Evolutionary conservation across 2,113 vertebrate genomes (phyloP), one percentile per base, ranked within the genome.

Genomic region (Esox niger): DNA sequence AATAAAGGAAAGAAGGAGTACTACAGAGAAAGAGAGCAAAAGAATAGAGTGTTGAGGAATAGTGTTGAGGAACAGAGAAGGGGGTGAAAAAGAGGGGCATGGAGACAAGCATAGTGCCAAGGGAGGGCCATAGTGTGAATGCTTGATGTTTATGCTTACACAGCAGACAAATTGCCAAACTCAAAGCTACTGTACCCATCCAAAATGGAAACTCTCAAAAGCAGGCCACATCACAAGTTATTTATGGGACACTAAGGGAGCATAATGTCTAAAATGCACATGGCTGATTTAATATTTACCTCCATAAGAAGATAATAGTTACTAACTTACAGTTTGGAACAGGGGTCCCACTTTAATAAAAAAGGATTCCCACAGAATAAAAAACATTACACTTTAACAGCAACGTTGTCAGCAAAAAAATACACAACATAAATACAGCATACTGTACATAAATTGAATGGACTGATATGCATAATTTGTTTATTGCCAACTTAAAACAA

Each of bases 121-220:
- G 32, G 43, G 7, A 68, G 29, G 66, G 43, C 33, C 17, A 29
- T 23, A 46, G 32, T 56, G 60, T 70, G 63, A 70, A 82, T 73
- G 54, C 27, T 71, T 76, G 56, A 52, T 47, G 59, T 70, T 73
- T 64, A 32, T 81, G 64, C 71, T 75, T 83, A 70, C 29, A 65
- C 77, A 79, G 68, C 72, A 76, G 43, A 31, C 73, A 46, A 75
- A 71, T 52, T 73, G 76, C 27, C 61, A 78, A 70, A 46, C 31
- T 21, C 23, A 60, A 61, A 73, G 68, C 26, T 21, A 71, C 21
- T 46, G 8, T 56, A 49, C 61, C 9, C 17, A 2, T 49, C 23
- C 21, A 70, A 62, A 72, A 68, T 56, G 27, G 47, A 33, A 27
- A 33, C 21, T 58, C 59, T 43, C 55, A 66, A n/a, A 52, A 69